A percentile compares a stretch with the other conserved stretches of the same genome.
Evolutionary conservation across 2,888 invertebrate species (phyloP).

Genomic region (Dolichomitus sp.): DNA sequence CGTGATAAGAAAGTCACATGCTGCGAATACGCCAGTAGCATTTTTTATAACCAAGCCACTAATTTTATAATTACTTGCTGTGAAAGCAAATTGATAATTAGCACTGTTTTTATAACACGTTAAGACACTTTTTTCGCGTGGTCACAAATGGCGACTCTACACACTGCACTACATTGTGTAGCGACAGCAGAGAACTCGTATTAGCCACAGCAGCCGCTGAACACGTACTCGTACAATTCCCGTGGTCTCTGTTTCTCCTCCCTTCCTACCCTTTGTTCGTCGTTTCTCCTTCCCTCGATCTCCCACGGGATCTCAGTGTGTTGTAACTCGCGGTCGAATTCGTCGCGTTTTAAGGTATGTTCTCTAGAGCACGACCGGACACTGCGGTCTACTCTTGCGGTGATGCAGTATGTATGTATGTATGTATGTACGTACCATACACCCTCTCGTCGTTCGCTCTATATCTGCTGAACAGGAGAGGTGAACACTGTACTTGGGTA

Average conservation of each 20-base stretch:
- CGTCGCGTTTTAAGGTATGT: conserved; percentile 57
- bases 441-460: neutral
- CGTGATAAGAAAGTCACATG: too few species aligned
- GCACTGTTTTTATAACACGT: neutral
- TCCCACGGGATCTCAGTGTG: conserved; percentile 45
- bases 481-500: conserved; percentile 5
- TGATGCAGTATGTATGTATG: conserved; percentile 6
- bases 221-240: conserved; percentile 41
- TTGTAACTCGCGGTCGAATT: conserved; percentile 61
- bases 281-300: conserved; percentile 21
- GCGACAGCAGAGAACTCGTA: conserved; percentile 3
- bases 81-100: neutral
- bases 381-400: conserved; percentile 53
- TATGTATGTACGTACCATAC: conserved; percentile 8
- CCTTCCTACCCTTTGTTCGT: conserved; percentile 37
- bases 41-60: neutral
- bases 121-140: neutral
- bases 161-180: neutral
- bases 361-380: conserved; percentile 34
- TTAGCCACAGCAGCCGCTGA: neutral
- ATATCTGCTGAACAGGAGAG: neutral
- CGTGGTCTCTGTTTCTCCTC: conserved; percentile 14
- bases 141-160: conserved; percentile 2
- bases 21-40: too few species aligned
- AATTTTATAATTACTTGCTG: neutral